phyloP scores from a whole-genome alignment of 2,113 vertebrate species.

The Amazona guildingii region DNA sequence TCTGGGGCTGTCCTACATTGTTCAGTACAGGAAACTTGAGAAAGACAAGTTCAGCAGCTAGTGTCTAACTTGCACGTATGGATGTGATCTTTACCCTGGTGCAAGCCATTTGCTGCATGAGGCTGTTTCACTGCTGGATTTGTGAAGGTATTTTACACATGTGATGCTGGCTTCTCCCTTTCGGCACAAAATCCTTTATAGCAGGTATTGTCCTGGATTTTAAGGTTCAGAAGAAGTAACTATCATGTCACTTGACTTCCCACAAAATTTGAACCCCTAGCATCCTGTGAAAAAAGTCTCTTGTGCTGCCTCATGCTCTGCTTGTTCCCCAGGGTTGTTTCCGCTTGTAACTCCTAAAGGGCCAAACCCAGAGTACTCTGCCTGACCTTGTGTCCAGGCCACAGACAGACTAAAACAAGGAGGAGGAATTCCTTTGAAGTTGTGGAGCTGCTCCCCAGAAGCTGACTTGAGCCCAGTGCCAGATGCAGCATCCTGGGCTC shows the following conservation, averaged over 20 bases:
- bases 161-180: not conserved
- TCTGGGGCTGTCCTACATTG: not conserved
- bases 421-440: slow-evolving; percentile 29
- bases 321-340: not conserved
- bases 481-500: not conserved
- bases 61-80: no score
- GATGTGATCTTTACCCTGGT: not conserved
- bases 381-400: not conserved
- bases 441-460: not conserved
- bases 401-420: not conserved
- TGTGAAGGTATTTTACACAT: not conserved
- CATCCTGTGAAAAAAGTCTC: not conserved
- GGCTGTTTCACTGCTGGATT: accelerated
- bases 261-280: not conserved
- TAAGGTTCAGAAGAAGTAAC: not conserved
- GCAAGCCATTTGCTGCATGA: accelerated
- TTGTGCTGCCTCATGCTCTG: not conserved
- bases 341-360: not conserved
- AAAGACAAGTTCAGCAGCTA: not conserved
- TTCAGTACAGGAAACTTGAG: slow-evolving; percentile 14
- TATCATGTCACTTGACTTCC: not conserved
- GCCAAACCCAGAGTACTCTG: not conserved
- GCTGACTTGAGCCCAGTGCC: not conserved
- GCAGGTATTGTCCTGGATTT: not conserved
- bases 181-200: not conserved